phyloP scores from a whole-genome alignment of 2,113 vertebrate genomes.

The Pyrgilauda ruficollis region DNA sequence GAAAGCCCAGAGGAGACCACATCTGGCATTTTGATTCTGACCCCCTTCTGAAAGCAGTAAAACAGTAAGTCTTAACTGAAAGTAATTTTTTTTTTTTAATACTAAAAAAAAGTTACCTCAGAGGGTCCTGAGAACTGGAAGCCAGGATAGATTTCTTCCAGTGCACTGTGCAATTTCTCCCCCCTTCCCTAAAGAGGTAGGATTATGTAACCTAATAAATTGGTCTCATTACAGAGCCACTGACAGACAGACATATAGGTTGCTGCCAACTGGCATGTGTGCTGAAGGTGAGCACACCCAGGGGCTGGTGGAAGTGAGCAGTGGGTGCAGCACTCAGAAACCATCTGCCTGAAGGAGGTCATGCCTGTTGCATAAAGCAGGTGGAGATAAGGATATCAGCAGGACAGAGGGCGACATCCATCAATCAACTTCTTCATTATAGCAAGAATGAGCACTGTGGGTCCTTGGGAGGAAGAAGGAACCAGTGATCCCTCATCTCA shows the following conservation, averaged over 20 bases:
- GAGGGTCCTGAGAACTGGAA: constrained; percentile 27
- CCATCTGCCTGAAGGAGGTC: constrained; percentile 64
- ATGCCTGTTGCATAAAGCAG: constrained; percentile 60
- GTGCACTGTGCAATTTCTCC: constrained; percentile 26
- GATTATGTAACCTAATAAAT: constrained; percentile 82
- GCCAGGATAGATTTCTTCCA: constrained; percentile 34
- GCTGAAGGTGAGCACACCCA: constrained; percentile 50
- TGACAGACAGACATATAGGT: constrained; percentile 82
- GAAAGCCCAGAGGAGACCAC: not conserved
- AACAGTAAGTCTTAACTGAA: not conserved
- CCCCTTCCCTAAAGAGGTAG: constrained; percentile 54
- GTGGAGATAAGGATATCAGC: constrained; percentile 69
- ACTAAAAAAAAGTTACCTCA: constrained; percentile 20
- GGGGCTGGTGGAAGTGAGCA: constrained; percentile 4
- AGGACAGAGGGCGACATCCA: constrained; percentile 60
- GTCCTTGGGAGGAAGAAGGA: constrained; percentile 46
- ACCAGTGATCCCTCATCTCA: constrained; percentile 34
- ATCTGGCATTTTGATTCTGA: not conserved
- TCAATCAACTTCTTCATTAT: constrained; percentile 78
- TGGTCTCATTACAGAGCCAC: constrained; percentile 80
- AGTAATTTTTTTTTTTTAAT: not conserved
- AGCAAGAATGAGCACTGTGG: constrained; percentile 48
- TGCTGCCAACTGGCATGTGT: constrained; percentile 69
- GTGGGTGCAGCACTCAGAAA: constrained; percentile 55
- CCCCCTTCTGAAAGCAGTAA: not conserved